Percentiles rank a stretch among this genome's conserved stretches.
phyloP scores from a whole-genome alignment of 2,888 invertebrate species.

The Sarcophaga carnaria region DNA sequence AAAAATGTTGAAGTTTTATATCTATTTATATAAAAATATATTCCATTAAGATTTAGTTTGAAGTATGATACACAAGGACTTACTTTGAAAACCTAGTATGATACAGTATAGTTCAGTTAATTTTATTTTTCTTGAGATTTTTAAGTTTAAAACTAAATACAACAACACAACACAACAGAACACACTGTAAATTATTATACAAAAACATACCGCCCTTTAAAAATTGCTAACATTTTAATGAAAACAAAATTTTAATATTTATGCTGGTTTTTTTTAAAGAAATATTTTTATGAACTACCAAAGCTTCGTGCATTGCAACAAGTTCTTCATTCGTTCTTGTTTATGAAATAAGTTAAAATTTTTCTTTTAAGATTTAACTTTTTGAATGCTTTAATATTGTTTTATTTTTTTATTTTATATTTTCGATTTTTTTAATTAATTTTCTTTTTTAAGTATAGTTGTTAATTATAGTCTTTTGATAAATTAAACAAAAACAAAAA shows the following conservation, averaged over 20 bases:
- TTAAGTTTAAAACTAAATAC: background rate
- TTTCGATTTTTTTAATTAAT: conserved; percentile 7
- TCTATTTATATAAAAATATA: conserved; percentile 3
- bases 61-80: background rate
- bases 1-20: conserved; percentile 23
- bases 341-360: conserved; percentile 28
- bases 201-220: background rate
- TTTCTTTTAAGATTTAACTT: conserved; percentile 9
- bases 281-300: conserved; percentile 31
- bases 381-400: conserved; percentile 39
- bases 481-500: conserved; percentile 8
- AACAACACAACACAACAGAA: background rate
- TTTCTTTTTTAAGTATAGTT: conserved; percentile 19
- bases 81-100: background rate
- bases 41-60: background rate
- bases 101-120: background rate
- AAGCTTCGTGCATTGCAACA: conserved; percentile 41
- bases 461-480: conserved; percentile 17
- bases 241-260: background rate
- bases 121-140: background rate
- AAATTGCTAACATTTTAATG: conserved; percentile 16
- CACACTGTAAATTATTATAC: background rate
- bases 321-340: background rate
- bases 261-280: background rate
- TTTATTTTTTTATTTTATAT: background rate